Conservation (phyloP, 1,140 invertebrate species). For the Polypedilum vanderplanki region DNA sequence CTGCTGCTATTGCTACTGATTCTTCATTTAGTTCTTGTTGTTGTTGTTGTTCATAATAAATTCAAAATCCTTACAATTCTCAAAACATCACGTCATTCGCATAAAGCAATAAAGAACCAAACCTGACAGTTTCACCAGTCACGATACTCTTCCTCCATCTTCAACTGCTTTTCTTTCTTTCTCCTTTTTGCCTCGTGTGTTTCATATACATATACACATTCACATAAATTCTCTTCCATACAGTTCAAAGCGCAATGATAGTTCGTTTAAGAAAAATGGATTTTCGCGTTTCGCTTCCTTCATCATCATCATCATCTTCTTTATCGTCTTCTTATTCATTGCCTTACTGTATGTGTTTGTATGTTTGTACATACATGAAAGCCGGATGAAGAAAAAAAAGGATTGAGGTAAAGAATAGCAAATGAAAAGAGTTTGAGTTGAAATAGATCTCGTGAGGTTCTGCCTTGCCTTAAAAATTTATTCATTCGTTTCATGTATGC, state of each 20-base stretch:
- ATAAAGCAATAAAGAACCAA: slow-evolving; percentile 18
- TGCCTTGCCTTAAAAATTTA: slow-evolving; percentile 2
- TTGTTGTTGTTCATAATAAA: slow-evolving; percentile 13
- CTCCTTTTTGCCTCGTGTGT: neutral
- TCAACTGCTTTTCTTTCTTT: no score
- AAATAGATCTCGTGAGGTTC: slow-evolving; percentile 8
- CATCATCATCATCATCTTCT: neutral
- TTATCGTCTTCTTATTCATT: neutral
- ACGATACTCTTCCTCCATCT: neutral
- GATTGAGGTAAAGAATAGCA: no score
- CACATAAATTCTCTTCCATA: neutral
- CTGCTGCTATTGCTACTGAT: neutral
- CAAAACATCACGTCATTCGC: slow-evolving; percentile 16
- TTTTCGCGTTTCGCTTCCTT: slow-evolving; percentile 1
- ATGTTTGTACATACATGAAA: neutral
- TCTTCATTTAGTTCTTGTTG: neutral
- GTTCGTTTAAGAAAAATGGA: slow-evolving; percentile 18
- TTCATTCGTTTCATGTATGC: slow-evolving; percentile 4
- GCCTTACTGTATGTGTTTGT: neutral
- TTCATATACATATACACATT: neutral
- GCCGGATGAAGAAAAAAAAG: neutral
- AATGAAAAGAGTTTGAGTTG: neutral
- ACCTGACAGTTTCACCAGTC: slow-evolving; percentile 3
- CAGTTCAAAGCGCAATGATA: slow-evolving; percentile 7
- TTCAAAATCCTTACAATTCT: slow-evolving; percentile 19